Base-by-base conservation (phyloP, 1,140 invertebrate genomes). In the Mya arenaria region DNA sequence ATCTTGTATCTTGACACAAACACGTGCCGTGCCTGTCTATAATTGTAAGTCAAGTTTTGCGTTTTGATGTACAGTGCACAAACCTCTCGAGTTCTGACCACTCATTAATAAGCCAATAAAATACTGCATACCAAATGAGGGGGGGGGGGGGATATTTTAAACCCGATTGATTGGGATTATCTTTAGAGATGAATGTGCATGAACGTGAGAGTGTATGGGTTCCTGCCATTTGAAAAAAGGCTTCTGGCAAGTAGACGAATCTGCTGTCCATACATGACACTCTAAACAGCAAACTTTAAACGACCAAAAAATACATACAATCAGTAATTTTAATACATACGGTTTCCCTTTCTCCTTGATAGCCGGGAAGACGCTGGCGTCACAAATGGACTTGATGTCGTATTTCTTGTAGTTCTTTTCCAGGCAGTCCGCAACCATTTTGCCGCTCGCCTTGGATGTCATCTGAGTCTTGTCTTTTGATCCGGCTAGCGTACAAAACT, bases 331-430 rank as follows among this genome's bases (percentile, higher is more conserved):
- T n/a, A 36, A 25, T 66, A 55, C 79, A 62, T 58, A 73, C 71
- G 48, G 71, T 23, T 73, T 73, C n/a, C 71, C 71, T 15, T 58
- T 30, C 32, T 73, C 71, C 30, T 73, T 73, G 52, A 19, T 19
- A 4, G n/a, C 23, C 15, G 71, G 71, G 13, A 73, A 73, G 28
- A 73, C 71, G 36, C 71, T 73, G 48, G 71, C 71, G 34, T 73
- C 71, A 13, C 28, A 34, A n/a, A 73, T 60, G 39, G 48, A 25
- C n/a, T 56, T 37, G 23, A 37, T 23, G 48, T 73, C 55, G 32
- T 44, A 69, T 28, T 39, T 44, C 34, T 73, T 73, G n/a, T 58
- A 58, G 28, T 58, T 25, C 28, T 36, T 58, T 5, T 44, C 37
- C n/a, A 72, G 48, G 37, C 71, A 73, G 32, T 73, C 71, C 8